These are phyloP conservation scores for Zapornia atra DNA, from an alignment of 2,113 vertebrate species.

Conservation along the genomic window DNA sequence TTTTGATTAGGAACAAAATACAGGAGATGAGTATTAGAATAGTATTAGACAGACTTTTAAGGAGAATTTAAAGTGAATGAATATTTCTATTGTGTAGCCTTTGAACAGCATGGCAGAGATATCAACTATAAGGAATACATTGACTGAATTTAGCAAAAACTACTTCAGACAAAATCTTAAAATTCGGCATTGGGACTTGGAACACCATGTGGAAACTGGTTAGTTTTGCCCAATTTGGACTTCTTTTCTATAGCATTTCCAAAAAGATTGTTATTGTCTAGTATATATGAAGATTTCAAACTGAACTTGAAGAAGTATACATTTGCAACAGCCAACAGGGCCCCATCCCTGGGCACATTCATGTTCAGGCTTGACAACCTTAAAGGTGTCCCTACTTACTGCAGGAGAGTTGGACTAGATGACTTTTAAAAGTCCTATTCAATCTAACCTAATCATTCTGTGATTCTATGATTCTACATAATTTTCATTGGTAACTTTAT, in stretches of 20 bases:
- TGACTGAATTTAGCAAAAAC: background rate
- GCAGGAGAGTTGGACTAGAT: too few relatives aligned
- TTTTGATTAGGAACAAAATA: background rate
- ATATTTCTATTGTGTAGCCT: background rate
- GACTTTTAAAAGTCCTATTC: too few relatives aligned
- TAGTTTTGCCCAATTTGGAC: background rate
- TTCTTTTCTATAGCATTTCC: background rate
- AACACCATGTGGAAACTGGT: background rate
- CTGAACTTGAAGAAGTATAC: background rate
- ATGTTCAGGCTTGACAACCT: too few relatives aligned
- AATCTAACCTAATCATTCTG: too few relatives aligned
- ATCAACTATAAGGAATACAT: background rate
- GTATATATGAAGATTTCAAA: background rate
- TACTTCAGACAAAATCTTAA: background rate
- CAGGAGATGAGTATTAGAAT: background rate
- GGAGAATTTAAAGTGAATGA: background rate
- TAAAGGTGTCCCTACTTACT: too few relatives aligned
- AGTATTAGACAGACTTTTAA: background rate
- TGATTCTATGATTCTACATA: too few relatives aligned
- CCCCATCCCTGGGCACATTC: too few relatives aligned
- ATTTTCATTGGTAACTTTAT: background rate
- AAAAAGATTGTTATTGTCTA: background rate
- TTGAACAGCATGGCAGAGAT: accelerated
- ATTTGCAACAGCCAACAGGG: background rate
- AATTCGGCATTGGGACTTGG: background rate